phyloP scores from a whole-genome alignment of 2,113 vertebrate genomes.

The Nibea coibor region DNA sequence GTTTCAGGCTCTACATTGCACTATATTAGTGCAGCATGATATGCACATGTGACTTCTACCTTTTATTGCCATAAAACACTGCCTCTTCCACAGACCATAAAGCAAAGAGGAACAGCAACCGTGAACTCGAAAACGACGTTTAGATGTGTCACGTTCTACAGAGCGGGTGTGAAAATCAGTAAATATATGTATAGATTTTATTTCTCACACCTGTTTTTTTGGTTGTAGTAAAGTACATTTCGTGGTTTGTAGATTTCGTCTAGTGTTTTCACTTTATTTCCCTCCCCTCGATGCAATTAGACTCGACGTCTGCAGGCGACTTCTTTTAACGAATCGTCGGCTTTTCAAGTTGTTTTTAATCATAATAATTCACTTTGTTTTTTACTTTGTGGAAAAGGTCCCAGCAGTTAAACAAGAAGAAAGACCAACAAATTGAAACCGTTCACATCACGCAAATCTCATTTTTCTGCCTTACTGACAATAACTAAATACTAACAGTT shows the following conservation, averaged over 20 bases:
- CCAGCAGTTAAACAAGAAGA: slow-evolving; percentile 21
- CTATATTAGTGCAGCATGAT: slow-evolving; percentile 99
- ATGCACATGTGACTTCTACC: slow-evolving; percentile 92
- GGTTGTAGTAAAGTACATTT: slow-evolving; percentile 75
- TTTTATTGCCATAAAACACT: slow-evolving; percentile 92
- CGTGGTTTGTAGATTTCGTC: slow-evolving; percentile 81
- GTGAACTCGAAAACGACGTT: slow-evolving; percentile 26
- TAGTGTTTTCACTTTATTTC: slow-evolving; percentile 82
- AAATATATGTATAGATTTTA: slow-evolving; percentile 69
- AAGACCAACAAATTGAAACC: slow-evolving; percentile 31
- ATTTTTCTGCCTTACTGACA: slow-evolving; percentile 81
- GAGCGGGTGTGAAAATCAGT: slow-evolving; percentile 65
- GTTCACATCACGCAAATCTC: slow-evolving; percentile 64
- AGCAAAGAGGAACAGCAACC: slow-evolving; percentile 67
- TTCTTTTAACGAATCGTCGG: background rate
- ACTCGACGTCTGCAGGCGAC: slow-evolving; percentile 12
- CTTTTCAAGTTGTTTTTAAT: slow-evolving; percentile 52
- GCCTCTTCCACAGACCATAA: slow-evolving; percentile 86
- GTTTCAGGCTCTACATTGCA: slow-evolving; percentile 94
- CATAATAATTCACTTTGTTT: slow-evolving; percentile 65
- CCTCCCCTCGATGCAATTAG: slow-evolving; percentile 77
- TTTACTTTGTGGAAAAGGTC: background rate
- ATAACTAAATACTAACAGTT: slow-evolving; percentile 51
- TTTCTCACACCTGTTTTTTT: slow-evolving; percentile 72
- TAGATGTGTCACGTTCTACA: slow-evolving; percentile 25